A percentile compares a stretch with the other conserved stretches of the same genome.
Conservation (phyloP, 2,113 vertebrate genomes). For the Brevimyrus niger region DNA sequence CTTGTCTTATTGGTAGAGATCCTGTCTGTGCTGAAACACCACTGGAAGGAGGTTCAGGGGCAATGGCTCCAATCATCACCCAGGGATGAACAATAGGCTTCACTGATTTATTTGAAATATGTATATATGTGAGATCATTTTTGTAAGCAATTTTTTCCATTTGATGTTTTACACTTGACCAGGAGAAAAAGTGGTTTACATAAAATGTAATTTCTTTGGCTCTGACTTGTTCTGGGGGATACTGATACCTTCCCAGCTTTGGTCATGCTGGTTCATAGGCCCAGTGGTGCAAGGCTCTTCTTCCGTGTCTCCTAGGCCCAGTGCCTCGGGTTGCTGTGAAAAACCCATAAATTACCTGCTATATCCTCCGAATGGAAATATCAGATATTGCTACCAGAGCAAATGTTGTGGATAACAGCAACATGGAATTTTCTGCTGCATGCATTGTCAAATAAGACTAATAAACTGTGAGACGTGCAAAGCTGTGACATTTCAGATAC, state of each 20-base stretch:
- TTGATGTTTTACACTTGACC: not conserved
- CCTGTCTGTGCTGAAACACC: not conserved
- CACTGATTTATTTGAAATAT: not conserved
- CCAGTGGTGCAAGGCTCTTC: slow-evolving; percentile 34
- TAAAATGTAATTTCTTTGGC: slow-evolving; percentile 27
- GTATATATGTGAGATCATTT: not conserved
- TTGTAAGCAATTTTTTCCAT: not conserved
- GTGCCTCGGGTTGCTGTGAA: slow-evolving; percentile 44
- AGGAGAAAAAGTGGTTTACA: slow-evolving; percentile 20
- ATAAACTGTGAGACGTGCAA: not conserved
- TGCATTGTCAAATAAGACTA: not conserved
- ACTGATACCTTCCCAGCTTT: slow-evolving; percentile 20
- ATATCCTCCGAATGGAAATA: not conserved
- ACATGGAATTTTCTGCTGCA: not conserved
- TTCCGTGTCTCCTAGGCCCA: slow-evolving; percentile 1
- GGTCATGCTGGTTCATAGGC: slow-evolving; percentile 22
- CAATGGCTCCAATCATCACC: not conserved
- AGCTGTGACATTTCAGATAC: not conserved
- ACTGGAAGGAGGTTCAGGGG: not conserved
- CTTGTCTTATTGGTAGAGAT: not conserved
- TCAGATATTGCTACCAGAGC: not conserved
- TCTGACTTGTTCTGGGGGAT: slow-evolving; percentile 25
- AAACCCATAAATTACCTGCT: not conserved
- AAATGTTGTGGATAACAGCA: not conserved
- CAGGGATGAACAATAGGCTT: not conserved